These are phyloP conservation scores for Trachelus troglodyta DNA, from an alignment of 2,888 invertebrate species.

Conservation along the genomic window DNA sequence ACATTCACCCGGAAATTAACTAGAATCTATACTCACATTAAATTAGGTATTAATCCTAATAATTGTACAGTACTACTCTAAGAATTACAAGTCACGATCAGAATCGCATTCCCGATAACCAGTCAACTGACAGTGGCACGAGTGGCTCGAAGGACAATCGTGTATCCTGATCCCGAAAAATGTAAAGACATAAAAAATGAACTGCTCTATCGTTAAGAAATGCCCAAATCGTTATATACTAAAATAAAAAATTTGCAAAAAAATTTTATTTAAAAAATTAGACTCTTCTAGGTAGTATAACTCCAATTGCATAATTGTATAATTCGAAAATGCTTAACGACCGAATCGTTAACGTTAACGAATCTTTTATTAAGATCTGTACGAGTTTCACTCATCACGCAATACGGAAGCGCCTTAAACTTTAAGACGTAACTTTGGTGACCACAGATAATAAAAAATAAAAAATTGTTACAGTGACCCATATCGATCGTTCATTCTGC, in stretches of 20 bases:
- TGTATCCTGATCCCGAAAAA: not conserved
- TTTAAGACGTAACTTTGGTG: not conserved
- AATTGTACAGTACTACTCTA: not conserved
- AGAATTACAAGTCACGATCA: not conserved
- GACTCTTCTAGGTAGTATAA: not conserved
- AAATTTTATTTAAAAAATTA: not conserved
- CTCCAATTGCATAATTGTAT: not conserved
- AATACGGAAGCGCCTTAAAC: not conserved
- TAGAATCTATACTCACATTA: not conserved
- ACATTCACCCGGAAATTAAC: not conserved
- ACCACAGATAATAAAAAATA: not conserved
- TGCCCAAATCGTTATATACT: not conserved
- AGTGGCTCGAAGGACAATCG: not conserved
- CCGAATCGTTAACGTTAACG: not conserved
- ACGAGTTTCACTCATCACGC: not conserved
- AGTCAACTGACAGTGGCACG: not conserved
- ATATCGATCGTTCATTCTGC: not conserved
- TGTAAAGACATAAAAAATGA: not conserved
- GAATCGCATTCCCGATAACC: not conserved
- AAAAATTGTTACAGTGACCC: not conserved
- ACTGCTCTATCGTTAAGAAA: not conserved
- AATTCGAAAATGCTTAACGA: constrained; percentile 2
- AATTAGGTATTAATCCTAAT: not conserved
- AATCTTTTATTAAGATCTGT: not conserved
- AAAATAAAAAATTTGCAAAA: constrained; percentile 1